phyloP scores from a whole-genome alignment of 2,797 vertebrate species.

The Hafferia zeledoni region DNA sequence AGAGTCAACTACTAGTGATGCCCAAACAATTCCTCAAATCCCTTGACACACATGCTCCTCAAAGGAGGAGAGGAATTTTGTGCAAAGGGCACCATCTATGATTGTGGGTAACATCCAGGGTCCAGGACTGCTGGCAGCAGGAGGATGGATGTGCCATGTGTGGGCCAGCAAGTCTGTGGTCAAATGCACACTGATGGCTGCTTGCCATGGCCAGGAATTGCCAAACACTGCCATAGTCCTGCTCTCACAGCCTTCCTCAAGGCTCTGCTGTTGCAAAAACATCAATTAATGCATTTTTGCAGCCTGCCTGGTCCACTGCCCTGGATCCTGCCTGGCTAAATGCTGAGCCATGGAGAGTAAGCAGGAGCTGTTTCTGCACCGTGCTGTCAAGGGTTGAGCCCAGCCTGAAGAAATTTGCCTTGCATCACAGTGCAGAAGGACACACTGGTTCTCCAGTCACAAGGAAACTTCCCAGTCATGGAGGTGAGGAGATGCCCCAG shows the following conservation, averaged over 20 bases:
- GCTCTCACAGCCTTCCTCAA: neutral
- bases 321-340: neutral
- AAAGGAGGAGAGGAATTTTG: neutral
- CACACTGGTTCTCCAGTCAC: neutral
- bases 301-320: neutral
- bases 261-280: neutral
- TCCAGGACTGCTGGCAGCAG: neutral
- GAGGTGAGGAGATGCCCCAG: neutral
- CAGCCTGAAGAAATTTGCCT: neutral
- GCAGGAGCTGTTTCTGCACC: neutral
- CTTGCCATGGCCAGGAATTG: neutral
- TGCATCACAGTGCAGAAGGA: neutral
- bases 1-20: neutral
- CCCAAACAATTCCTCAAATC: neutral
- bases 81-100: neutral
- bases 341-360: neutral
- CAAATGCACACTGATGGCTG: accelerated
- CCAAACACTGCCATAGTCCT: neutral
- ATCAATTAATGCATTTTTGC: neutral
- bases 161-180: neutral
- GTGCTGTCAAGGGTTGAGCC: accelerated
- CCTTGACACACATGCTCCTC: neutral
- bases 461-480: neutral
- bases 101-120: neutral
- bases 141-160: accelerated